Base-by-base conservation (phyloP, 1,140 invertebrate species). In the Teleogryllus occipitalis region DNA sequence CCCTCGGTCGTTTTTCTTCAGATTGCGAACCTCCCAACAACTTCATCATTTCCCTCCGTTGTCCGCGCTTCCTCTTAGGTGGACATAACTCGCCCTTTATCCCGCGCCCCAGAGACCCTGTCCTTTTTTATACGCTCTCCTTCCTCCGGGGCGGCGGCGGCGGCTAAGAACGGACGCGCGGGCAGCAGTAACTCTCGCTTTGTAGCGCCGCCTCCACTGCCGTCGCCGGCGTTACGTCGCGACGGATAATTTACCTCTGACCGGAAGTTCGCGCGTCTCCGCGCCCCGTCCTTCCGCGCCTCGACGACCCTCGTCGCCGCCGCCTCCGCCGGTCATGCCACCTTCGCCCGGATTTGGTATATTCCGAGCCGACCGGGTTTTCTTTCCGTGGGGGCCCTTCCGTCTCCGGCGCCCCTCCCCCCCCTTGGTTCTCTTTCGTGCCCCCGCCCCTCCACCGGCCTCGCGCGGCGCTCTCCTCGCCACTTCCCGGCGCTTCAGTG, bases 31-130 rank as follows among this genome's bases (percentile, higher is more conserved):
- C 10, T 10, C 54, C 54, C 54, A 65, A 65, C 54, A 65, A 65
- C 54, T 65, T 65, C 54, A 65, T 65, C 54, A 65, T 65, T 65
- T 65, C 54, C 54, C 54, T 65, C 18, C 54, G 54, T 65, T 65
- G 54, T 65, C 54, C 54, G 10, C 54, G 54, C 54, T 65, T 65
- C 54, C 54, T 65, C 54, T 65, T 65, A 65, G 2, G 54, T 10
- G 18, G 10, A 65, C 54, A 65, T 65, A 65, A 65, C 7, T 65
- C 18, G 54, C 54, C 54, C 54, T 65, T 18, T 18, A 65, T 65
- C 18, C 54, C 54, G 54, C 54, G 10, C 54, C 54, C 10, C 54
- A 10, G 10, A 10, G 54, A 18, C 18, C 18, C 54, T 65, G 10
- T 65, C 54, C 10, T 65, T 65, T 65, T 65, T 65, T 65, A 39